Percentiles rank a stretch among this genome's conserved stretches.
Conservation (phyloP, 2,797 vertebrate species). For the Morelia viridis region DNA sequence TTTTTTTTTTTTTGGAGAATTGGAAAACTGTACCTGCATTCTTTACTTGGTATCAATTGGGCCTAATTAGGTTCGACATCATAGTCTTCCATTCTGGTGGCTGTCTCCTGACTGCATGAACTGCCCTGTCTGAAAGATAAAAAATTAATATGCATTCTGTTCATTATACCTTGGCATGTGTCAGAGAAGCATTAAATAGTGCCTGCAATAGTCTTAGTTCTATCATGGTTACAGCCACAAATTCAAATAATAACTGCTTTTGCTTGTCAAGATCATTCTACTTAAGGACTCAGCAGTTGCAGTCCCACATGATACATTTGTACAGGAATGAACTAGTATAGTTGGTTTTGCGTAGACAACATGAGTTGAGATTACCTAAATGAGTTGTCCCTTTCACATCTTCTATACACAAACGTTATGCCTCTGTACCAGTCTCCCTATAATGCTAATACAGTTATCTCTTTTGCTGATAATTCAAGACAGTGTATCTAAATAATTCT, state of each 20-base stretch:
- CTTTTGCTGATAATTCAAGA: neutral
- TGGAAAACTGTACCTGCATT: neutral
- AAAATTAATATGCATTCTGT: neutral
- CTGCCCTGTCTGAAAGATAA: too few species aligned
- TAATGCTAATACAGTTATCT: neutral
- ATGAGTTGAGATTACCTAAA: neutral
- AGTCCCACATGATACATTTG: neutral
- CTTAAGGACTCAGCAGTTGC: neutral
- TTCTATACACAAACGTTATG: neutral
- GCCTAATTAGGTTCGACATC: neutral
- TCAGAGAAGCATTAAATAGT: neutral
- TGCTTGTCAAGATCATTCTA: conserved; percentile 9
- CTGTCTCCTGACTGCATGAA: rapidly evolving
- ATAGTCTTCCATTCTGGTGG: neutral
- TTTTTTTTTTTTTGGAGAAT: neutral
- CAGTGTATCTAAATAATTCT: neutral
- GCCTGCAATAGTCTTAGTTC: neutral
- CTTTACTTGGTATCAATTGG: neutral
- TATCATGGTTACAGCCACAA: neutral
- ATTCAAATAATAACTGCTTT: neutral
- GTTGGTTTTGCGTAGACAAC: neutral
- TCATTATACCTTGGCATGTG: neutral
- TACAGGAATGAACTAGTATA: neutral
- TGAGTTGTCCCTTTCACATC: neutral
- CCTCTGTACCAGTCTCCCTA: neutral